phyloP scores from a whole-genome alignment of 1,140 invertebrate genomes.

The Polypedilum vanderplanki region DNA sequence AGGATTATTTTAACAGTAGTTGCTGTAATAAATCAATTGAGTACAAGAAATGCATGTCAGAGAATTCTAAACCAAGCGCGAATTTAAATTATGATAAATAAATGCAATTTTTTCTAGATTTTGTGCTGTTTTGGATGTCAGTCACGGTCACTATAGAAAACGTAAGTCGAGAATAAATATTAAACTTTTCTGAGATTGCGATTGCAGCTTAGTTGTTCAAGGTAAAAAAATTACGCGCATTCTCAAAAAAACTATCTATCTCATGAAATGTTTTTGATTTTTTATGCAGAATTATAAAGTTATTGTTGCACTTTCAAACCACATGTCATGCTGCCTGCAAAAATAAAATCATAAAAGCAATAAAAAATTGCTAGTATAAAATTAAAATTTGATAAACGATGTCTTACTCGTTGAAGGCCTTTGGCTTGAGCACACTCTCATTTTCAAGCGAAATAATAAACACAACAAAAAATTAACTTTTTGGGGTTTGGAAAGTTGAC shows the following conservation, averaged over 20 bases:
- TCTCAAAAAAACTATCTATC: neutral
- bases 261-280: neutral
- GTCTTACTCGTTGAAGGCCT: neutral
- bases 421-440: too few relatives aligned
- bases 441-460: too few relatives aligned
- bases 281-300: conserved; percentile 1
- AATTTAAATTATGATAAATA: neutral
- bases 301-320: neutral
- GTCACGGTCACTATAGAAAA: conserved; percentile 15
- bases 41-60: neutral
- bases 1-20: neutral
- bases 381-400: conserved; percentile 1
- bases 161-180: too few relatives aligned
- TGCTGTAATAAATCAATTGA: neutral
- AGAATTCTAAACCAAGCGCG: neutral
- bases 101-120: conserved; percentile 11
- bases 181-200: neutral
- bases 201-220: neutral
- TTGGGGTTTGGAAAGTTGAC: neutral
- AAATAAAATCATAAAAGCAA: neutral
- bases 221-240: conserved; percentile 1
- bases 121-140: neutral
- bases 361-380: neutral
- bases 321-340: neutral
- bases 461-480: neutral